phyloP scores from a whole-genome alignment of 2,113 vertebrate species.

The Cyprinodon brontotheroides region DNA sequence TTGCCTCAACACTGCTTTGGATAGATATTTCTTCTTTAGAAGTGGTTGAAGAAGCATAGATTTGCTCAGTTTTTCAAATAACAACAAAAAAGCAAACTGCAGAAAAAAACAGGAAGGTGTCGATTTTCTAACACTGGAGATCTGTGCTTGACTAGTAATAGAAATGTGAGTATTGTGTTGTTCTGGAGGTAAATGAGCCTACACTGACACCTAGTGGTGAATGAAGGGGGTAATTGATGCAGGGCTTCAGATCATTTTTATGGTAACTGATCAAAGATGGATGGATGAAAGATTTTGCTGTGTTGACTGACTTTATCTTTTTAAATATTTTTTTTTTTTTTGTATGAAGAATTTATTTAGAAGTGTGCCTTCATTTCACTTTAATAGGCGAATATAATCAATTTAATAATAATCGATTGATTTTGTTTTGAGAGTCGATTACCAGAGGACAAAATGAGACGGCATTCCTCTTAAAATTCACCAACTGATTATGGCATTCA shows the following conservation, averaged over 20 bases:
- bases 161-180: neutral
- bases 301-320: neutral
- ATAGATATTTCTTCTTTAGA: neutral
- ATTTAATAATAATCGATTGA: neutral
- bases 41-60: neutral
- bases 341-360: conserved; percentile 10
- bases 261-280: neutral
- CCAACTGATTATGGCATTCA: neutral
- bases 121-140: neutral
- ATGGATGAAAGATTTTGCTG: neutral
- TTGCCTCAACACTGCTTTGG: neutral
- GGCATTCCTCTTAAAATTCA: neutral
- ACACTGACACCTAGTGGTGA: conserved; percentile 63
- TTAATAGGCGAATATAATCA: neutral
- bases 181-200: conserved; percentile 7
- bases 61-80: neutral
- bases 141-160: neutral
- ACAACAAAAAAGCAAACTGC: neutral
- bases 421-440: too few species aligned
- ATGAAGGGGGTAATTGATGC: neutral
- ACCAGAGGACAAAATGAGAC: neutral
- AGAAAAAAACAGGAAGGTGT: neutral
- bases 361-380: neutral
- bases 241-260: conserved; percentile 14
- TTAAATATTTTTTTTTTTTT: neutral